phyloP scores from a whole-genome alignment of 2,113 vertebrate genomes.

The Ciconia boyciana region DNA sequence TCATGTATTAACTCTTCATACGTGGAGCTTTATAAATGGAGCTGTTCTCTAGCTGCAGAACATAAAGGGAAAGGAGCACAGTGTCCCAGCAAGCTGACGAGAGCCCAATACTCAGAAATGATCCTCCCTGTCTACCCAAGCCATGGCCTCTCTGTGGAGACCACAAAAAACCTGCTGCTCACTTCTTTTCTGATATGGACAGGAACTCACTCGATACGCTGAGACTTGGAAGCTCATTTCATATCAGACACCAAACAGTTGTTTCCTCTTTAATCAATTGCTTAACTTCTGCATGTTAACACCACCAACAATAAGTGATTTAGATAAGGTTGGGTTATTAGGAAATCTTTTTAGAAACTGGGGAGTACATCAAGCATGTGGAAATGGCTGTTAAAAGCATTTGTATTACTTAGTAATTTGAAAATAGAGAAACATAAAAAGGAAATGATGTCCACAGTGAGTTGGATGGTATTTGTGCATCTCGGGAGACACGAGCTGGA shows the following conservation, averaged over 20 bases:
- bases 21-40: background rate
- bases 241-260: background rate
- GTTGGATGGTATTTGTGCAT: constrained; percentile 24
- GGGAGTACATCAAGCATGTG: background rate
- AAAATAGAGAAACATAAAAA: background rate
- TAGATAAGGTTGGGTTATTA: background rate
- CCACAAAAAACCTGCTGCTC: background rate
- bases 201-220: background rate
- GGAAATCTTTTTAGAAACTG: background rate
- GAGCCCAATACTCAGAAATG: background rate
- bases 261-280: background rate
- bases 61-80: background rate
- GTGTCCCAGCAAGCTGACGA: background rate
- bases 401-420: constrained; percentile 17
- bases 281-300: background rate
- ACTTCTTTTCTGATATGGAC: accelerated
- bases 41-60: background rate
- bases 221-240: background rate
- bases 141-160: background rate
- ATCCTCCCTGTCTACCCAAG: background rate
- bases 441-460: constrained; percentile 39
- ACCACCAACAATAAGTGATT: background rate
- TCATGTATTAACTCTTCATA: background rate
- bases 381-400: constrained; percentile 7
- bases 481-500: background rate